Evolutionary conservation across 2,113 vertebrate species (phyloP), one percentile per base, ranked within the genome.

Genomic region (Oreochromis tanganicae): DNA sequence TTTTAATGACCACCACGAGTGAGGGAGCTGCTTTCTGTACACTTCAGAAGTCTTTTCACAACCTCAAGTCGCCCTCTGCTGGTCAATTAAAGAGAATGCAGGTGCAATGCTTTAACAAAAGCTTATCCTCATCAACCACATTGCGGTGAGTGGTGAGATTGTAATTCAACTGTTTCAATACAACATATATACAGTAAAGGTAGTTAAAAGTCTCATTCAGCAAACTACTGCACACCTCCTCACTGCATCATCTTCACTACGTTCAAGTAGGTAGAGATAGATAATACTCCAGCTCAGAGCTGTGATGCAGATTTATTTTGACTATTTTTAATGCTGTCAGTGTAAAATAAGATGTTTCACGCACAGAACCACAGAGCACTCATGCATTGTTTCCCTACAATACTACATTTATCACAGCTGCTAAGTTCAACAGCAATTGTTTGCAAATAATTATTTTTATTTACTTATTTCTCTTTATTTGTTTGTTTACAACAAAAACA

Each of bases 261-360:
- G 0, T 63, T 63, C 32, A 19, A 36, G 9, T 0, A 63, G 59
- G 0, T 1, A 63, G 17, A 63, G 0, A 16, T 0, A 19, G 29
- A 63, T n/a, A 36, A 11, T 0, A 2, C 5, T 0, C 0, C 29
- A 19, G 59, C 0, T 0, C 2, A 63, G 9, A 63, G 0, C 59
- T 63, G 29, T 4, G 32, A 2, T 63, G 5, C 3, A 63, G 2
- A 12, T 63, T n/a, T 63, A 63, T 36, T 63, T 34, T 36, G 16
- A 36, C 29, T 57, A 34, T 11, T 36, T 63, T 36, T 63, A 63
- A 4, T 36, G 32, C 59, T n/a, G 32, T 36, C 59, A 36, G 0
- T 6, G 29, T 2, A 36, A 63, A 63, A 36, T 10, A 6, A 34
- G 59, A 63, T 11, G 9, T 63, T 36, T 11, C 32, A 63, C 9